phyloP scores from a whole-genome alignment of 2,797 vertebrate species.

The Onychomys arenicola region DNA sequence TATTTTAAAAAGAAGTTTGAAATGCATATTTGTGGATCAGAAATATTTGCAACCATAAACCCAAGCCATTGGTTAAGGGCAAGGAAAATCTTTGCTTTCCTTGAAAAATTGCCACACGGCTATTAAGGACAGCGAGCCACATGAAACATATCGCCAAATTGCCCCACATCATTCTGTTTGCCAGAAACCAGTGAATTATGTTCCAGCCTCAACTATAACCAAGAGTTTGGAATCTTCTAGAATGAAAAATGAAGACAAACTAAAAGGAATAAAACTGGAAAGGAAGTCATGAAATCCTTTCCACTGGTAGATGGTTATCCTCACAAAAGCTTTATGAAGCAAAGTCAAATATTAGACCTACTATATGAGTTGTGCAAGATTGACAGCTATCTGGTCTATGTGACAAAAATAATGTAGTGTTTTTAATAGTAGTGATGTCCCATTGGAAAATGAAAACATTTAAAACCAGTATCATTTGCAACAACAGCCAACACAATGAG shows the following conservation, averaged over 20 bases:
- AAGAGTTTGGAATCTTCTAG: neutral
- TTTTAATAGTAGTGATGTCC: neutral
- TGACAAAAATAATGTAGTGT: neutral
- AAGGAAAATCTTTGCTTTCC: neutral
- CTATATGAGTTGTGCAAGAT: neutral
- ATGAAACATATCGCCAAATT: neutral
- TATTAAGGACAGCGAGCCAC: constrained; percentile 14
- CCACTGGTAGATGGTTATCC: neutral
- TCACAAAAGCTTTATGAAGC: neutral
- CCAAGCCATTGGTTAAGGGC: neutral
- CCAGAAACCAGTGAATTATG: neutral
- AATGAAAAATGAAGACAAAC: constrained; percentile 11
- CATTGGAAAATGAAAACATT: constrained; percentile 9
- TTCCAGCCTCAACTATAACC: neutral
- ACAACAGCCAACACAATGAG: neutral
- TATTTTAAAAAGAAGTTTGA: neutral
- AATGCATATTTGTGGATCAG: constrained; percentile 25
- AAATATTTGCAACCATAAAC: constrained; percentile 30
- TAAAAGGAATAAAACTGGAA: neutral
- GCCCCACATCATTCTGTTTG: neutral
- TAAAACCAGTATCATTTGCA: neutral
- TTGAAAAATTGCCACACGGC: neutral
- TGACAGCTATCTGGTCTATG: neutral
- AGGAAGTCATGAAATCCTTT: neutral
- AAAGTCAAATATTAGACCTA: neutral